phyloP scores from a whole-genome alignment of 2,797 vertebrate species.

The Dermochelys coriacea region DNA sequence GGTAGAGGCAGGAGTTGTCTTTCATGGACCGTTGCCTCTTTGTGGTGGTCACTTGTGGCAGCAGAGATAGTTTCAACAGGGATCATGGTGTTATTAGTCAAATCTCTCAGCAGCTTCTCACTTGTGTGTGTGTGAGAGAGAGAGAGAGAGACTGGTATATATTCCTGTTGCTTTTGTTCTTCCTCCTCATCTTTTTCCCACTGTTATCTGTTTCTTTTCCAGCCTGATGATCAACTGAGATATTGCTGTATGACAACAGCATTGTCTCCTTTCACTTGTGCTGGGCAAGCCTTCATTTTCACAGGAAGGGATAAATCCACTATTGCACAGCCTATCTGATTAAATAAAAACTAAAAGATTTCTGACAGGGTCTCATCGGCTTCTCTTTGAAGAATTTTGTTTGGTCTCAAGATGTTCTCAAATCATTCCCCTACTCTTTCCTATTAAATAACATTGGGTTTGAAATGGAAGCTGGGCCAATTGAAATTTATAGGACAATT shows the following conservation, averaged over 20 bases:
- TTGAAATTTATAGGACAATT: not conserved
- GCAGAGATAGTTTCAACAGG: not conserved
- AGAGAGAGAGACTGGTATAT: not conserved
- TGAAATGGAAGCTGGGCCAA: not conserved
- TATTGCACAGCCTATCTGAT: not conserved
- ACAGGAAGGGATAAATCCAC: not conserved
- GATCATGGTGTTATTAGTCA: not conserved
- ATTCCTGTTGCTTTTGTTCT: not conserved
- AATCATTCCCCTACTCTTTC: accelerated
- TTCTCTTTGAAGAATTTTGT: not conserved
- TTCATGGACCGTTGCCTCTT: not conserved
- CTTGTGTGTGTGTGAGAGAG: not conserved
- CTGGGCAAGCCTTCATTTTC: not conserved
- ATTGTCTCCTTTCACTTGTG: not conserved
- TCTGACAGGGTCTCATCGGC: accelerated
- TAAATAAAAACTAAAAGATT: not conserved
- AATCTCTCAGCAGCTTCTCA: not conserved
- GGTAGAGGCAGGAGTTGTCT: not conserved
- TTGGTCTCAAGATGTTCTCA: not conserved
- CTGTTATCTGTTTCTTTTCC: not conserved
- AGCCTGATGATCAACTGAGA: not conserved
- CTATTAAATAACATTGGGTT: not conserved
- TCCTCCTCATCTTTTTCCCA: not conserved
- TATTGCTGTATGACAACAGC: not conserved
- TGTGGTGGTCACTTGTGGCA: not conserved